These are phyloP conservation scores for Argopecten irradians DNA, from an alignment of 1,140 invertebrate species.

Conservation along the genomic window DNA sequence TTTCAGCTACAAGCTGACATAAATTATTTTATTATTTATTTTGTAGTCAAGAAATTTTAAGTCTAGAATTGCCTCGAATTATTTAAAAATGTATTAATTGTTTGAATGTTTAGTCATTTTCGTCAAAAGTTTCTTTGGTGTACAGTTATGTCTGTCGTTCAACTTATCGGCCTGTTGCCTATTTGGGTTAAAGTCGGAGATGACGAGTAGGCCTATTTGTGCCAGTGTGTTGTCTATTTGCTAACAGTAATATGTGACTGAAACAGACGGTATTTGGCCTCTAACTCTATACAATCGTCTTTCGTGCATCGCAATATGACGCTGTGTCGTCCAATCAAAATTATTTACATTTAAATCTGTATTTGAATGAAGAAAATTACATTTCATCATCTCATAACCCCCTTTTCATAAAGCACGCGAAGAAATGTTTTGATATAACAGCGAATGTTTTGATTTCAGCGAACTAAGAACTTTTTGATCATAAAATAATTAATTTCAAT, in stretches of 20 bases:
- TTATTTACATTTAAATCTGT: neutral
- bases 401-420: neutral
- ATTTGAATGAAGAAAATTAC: neutral
- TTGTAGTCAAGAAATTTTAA: too few species aligned
- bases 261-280: neutral
- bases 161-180: neutral
- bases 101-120: too few species aligned
- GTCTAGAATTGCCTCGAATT: too few species aligned
- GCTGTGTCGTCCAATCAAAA: neutral
- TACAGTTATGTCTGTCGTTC: neutral
- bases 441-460: neutral
- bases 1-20: too few species aligned
- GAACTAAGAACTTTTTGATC: slow-evolving; percentile 8
- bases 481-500: neutral
- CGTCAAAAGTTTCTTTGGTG: too few species aligned
- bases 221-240: neutral
- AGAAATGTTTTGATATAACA: neutral
- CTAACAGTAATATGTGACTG: too few species aligned
- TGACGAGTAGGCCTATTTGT: neutral
- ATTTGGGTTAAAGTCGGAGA: neutral
- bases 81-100: too few species aligned
- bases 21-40: too few species aligned
- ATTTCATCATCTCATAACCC: neutral
- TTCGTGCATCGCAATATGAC: neutral
- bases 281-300: neutral